Evolutionary conservation across 2,797 vertebrate genomes (phyloP).

Genomic region (Manis crassicaudata): DNA sequence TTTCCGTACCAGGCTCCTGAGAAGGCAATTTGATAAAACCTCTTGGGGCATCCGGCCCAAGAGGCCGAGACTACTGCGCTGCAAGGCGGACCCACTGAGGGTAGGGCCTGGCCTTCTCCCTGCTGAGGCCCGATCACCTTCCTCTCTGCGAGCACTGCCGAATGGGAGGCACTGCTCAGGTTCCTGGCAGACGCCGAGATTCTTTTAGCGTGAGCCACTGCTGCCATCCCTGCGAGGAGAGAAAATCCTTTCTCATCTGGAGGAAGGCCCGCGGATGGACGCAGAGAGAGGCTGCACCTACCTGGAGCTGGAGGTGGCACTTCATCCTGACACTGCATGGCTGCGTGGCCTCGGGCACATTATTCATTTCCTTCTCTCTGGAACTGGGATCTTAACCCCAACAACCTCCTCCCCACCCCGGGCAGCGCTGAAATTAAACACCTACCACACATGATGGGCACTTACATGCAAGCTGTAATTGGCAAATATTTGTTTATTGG

Average conservation of each 20-base stretch:
- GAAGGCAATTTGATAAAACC: neutral
- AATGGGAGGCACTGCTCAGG: neutral
- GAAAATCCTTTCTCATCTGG: neutral
- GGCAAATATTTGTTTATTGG: neutral
- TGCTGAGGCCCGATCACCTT: neutral
- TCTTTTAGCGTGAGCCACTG: neutral
- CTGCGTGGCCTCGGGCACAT: neutral
- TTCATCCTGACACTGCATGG: neutral
- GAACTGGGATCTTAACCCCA: neutral
- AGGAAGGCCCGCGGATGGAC: too few relatives aligned
- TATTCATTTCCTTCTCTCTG: neutral
- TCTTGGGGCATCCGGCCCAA: rapidly evolving
- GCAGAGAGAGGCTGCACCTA: neutral
- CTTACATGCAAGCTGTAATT: neutral
- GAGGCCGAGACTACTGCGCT: neutral
- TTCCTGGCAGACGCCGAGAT: neutral
- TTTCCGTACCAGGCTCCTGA: neutral
- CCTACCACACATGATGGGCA: rapidly evolving
- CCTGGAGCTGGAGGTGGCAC: neutral
- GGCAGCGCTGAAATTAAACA: neutral
- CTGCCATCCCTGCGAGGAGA: neutral
- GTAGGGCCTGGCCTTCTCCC: neutral
- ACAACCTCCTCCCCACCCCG: neutral
- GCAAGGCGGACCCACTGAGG: neutral
- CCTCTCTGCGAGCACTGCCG: neutral